phyloP scores from a whole-genome alignment of 2,888 invertebrate genomes.

The Caenorhabditis macrosperma region DNA sequence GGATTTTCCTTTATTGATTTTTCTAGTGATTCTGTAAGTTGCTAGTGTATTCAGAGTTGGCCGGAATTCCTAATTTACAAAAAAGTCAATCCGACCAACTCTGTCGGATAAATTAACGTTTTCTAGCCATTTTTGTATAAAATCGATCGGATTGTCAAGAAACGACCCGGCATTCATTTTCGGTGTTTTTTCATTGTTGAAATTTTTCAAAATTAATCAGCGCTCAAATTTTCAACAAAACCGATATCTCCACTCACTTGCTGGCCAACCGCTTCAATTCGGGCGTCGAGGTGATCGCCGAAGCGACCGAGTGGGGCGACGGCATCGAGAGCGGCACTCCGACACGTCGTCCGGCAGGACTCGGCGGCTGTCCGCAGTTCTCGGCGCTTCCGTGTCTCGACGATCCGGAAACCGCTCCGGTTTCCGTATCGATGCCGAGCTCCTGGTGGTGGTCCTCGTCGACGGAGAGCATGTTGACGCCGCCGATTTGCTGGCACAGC shows the following conservation, averaged over 20 bases:
- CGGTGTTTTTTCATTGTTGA: too few relatives aligned
- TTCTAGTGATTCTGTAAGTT: too few relatives aligned
- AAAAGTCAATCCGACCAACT: too few relatives aligned
- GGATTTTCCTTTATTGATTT: too few relatives aligned
- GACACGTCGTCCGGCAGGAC: slow-evolving; percentile 53
- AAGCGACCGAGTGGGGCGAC: slow-evolving; percentile 21
- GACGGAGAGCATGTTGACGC: slow-evolving; percentile 56
- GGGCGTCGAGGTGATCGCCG: slow-evolving; percentile 7
- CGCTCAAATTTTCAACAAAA: not conserved
- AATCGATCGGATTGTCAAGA: too few relatives aligned
- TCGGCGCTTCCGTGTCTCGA: slow-evolving; percentile 53
- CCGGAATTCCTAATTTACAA: too few relatives aligned
- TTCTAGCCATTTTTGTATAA: too few relatives aligned
- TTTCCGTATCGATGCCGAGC: slow-evolving; percentile 53
- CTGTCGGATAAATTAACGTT: too few relatives aligned
- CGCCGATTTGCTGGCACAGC: slow-evolving; percentile 71
- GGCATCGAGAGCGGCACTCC: slow-evolving; percentile 34
- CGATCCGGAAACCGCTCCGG: slow-evolving; percentile 26
- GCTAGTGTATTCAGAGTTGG: too few relatives aligned
- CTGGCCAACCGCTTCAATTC: slow-evolving; percentile 39
- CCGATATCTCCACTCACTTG: slow-evolving; percentile 11
- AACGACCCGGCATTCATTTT: too few relatives aligned
- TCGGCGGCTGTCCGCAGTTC: slow-evolving; percentile 52
- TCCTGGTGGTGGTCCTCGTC: slow-evolving; percentile 63
- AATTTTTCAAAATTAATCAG: too few relatives aligned